Percentiles rank a stretch among this genome's conserved stretches.
Conservation (phyloP, 2,113 vertebrate species). For the Plestiodon gilberti region DNA sequence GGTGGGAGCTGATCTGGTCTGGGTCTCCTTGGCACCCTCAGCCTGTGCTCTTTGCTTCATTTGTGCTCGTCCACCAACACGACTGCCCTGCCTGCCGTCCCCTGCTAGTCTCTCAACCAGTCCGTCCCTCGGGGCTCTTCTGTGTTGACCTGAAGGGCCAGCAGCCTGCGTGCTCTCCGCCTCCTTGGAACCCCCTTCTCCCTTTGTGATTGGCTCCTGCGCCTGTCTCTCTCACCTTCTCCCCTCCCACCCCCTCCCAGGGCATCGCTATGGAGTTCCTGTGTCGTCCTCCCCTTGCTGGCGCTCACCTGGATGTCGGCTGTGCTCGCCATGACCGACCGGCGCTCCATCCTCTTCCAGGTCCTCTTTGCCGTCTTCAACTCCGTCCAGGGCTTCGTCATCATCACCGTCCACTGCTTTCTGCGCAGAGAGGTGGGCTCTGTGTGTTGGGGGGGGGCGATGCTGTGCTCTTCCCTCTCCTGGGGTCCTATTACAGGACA, state of each 20-base stretch:
- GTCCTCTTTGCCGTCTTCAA: constrained; percentile 95
- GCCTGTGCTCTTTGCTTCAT: not conserved
- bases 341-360: constrained; percentile 94
- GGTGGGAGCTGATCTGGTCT: not conserved
- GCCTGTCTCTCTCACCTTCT: constrained; percentile 19
- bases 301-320: constrained; percentile 99
- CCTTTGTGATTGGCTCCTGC: rapidly evolving
- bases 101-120: not conserved
- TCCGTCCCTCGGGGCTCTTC: not conserved
- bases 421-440: constrained; percentile 93
- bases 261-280: constrained; percentile 91
- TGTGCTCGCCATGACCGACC: constrained; percentile 97
- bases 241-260: constrained; percentile 70
- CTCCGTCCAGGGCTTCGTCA: constrained; percentile 96
- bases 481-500: not conserved
- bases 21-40: too few species aligned
- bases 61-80: not conserved
- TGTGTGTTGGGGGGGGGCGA: not conserved
- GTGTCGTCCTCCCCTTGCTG: constrained; percentile 92
- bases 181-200: not conserved
- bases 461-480: not conserved
- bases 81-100: not conserved
- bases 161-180: not conserved
- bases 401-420: constrained; percentile 96
- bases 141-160: not conserved